Evolutionary conservation across 1,140 invertebrate species (phyloP), one percentile per base, ranked within the genome.

Genomic region (Linepithema humile): DNA sequence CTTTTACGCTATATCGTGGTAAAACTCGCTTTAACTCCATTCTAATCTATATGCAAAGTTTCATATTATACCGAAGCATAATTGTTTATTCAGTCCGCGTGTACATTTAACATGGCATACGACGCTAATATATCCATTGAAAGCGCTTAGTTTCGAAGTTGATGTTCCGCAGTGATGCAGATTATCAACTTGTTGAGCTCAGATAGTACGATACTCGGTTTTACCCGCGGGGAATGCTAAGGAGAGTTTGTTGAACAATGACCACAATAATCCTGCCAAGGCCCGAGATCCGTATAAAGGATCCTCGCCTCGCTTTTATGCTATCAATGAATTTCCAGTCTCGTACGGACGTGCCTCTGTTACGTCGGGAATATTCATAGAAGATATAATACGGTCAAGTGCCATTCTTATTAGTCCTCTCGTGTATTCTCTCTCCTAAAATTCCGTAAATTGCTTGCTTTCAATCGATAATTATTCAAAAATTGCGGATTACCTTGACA

Each of bases 111-210:
- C 53, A 20, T 9, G 53, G 20, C n/a, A 65, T 17, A 65, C 7
- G n/a, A 75, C 40, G 59, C 29, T 77, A 77, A 77, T 65, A 17
- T 43, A 74, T 7, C 20, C 40, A 77, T 10, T 48, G 59, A 64
- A 35, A 65, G 29, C 29, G 40, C 59, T 77, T 65, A 77, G 43
- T 60, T 50, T 4, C 38, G 3, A 65, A 77, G 20, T 64, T 77
- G 59, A 65, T 50, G 26, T 48, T 60, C 23, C 1, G 23, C 40
- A 60, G 26, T 32, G 23, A 75, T 75, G 73, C 15, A 48, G 43
- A 77, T 77, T 77, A 77, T 77, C 59, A 77, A 77, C 59, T 77
- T 65, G 40, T 77, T 65, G 73, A 65, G 40, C 60, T 77, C 43
- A 65, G 59, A 77, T 48, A 26, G 40, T 45, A 48, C 29, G 73